Base-by-base conservation (phyloP, 2,888 invertebrate genomes). In the Lymantria monacha region DNA sequence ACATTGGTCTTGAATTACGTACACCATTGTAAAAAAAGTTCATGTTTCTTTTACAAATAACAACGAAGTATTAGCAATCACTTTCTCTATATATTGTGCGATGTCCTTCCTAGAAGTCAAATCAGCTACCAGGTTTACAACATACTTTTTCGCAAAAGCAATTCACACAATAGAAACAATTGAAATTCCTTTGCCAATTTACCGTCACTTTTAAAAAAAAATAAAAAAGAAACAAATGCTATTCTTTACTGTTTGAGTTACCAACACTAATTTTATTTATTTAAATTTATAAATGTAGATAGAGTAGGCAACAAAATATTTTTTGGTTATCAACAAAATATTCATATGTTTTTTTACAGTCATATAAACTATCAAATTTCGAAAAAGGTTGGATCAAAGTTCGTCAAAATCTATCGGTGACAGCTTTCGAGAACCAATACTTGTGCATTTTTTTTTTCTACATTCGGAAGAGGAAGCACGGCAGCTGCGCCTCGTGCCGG, bases 401-500 rank as follows among this genome's bases (percentile, higher is more conserved):
- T n/a, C n/a, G 12, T 13, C 68, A 70, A 73, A 81, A 77, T 76
- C 77, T 73, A 77, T 74, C 79, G 84, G 79, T 81, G 85, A 85
- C 84, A 86, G 84, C 79, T 81, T 76, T 79, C 69, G 70, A 78
- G 79, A 80, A 74, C 67, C 78, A 74, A 81, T 75, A 79, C 76
- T 67, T 68, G 65, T 63, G 63, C 66, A 61, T 67, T 68, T 72
- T 72, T n/a, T 42, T 77, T 83, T 66, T 63, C 45, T 66, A 46
- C 63, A 72, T 77, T 87, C 83, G 89, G 87, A 88, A 89, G 86
- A 90, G 90, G 90, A 90, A 90, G 81, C 82, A 57, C 76, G 72
- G 79, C 88, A 89, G 89, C 89, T 89, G 89, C 87, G 83, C 62
- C 86, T 81, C 86, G 88, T 86, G 87, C 87, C 85, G 73, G 72